These are phyloP conservation scores for Paramisgurnus dabryanus DNA, from an alignment of 2,113 vertebrate species.

Conservation along the genomic window DNA sequence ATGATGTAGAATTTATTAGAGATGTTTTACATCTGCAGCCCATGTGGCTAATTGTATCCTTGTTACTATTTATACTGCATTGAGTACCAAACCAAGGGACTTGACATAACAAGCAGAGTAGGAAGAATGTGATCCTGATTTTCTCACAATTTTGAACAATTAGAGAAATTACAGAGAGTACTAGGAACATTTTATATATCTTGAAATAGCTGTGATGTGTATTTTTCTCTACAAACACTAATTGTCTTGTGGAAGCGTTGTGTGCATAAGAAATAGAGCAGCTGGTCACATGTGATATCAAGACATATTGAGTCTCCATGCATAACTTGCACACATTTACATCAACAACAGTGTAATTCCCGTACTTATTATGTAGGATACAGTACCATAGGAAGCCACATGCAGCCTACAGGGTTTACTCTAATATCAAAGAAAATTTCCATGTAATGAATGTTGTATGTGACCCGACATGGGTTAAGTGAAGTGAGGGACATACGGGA, in stretches of 20 bases:
- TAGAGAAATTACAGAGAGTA: neutral
- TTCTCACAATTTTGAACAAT: neutral
- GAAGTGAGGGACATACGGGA: neutral
- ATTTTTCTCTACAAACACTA: neutral
- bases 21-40: constrained; percentile 16
- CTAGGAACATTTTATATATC: neutral
- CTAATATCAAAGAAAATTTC: constrained; percentile 14
- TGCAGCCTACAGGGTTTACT: constrained; percentile 18
- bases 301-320: too few relatives aligned
- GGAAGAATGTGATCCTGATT: constrained; percentile 25
- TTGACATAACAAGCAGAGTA: neutral
- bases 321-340: neutral
- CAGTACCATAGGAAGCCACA: constrained; percentile 30
- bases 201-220: neutral
- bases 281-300: neutral
- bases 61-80: constrained; percentile 6
- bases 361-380: neutral
- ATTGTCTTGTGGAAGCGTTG: neutral
- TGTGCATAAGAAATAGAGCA: neutral
- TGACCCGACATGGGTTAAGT: neutral
- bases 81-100: neutral
- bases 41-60: constrained; percentile 2
- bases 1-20: neutral
- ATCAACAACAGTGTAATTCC: neutral
- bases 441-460: constrained; percentile 23